Percentiles rank a stretch among this genome's conserved stretches.
phyloP scores from a whole-genome alignment of 1,140 invertebrate genomes.

The Bursaphelenchus mucronatus region DNA sequence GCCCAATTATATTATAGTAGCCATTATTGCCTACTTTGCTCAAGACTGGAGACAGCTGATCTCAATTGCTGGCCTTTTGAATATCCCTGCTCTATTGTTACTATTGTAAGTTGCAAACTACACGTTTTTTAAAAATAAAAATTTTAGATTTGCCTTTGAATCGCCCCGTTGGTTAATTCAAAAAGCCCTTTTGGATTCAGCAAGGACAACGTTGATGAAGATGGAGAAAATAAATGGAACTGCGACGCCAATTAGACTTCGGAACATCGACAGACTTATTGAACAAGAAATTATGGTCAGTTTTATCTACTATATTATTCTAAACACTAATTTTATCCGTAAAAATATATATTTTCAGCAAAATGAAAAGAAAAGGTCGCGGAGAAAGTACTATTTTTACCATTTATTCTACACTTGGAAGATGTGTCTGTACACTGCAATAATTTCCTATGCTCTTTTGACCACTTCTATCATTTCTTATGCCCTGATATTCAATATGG shows the following conservation, averaged over 20 bases:
- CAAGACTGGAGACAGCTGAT: conserved; percentile 22
- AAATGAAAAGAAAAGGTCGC: conserved; percentile 22
- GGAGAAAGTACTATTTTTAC: conserved; percentile 17
- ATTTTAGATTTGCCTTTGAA: conserved; percentile 23
- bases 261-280: conserved; percentile 8
- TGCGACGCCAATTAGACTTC: conserved; percentile 1
- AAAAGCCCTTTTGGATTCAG: conserved; percentile 23
- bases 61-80: neutral
- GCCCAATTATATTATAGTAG: conserved; percentile 30
- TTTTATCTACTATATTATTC: conserved; percentile 13
- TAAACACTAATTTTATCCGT: neutral
- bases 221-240: conserved; percentile 16
- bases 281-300: conserved; percentile 11
- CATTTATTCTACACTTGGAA: conserved; percentile 18
- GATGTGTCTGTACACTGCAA: conserved; percentile 7
- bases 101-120: conserved; percentile 17
- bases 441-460: conserved; percentile 9
- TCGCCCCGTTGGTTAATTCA: conserved; percentile 29
- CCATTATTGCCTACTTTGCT: conserved; percentile 27
- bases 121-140: conserved; percentile 13
- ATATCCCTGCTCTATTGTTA: conserved; percentile 10
- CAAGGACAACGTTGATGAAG: conserved; percentile 3
- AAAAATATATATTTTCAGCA: conserved; percentile 24
- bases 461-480: conserved; percentile 14
- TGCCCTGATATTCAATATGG: conserved; percentile 25